Evolutionary conservation across 2,888 invertebrate species (phyloP).

Genomic region (Aromia moschata): DNA sequence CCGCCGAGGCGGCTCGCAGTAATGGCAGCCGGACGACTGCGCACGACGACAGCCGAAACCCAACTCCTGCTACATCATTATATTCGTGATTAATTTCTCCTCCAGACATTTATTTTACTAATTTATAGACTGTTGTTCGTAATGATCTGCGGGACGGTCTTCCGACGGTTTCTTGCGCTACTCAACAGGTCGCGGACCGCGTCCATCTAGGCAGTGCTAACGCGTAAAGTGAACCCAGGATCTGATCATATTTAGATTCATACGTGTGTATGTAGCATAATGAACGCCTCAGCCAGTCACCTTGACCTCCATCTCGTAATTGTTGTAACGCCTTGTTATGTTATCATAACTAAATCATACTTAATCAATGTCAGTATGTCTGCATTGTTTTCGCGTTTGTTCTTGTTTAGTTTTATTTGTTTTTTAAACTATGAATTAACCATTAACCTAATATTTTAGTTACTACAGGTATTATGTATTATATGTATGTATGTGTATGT

Average conservation of each 20-base stretch:
- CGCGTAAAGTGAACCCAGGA: constrained; percentile 2
- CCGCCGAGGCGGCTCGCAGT: constrained; percentile 63
- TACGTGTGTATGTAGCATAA: neutral
- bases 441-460: no score
- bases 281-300: constrained; percentile 22
- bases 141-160: constrained; percentile 46
- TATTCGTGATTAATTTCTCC: constrained; percentile 59
- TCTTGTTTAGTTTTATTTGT: no score
- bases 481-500: no score
- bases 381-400: no score
- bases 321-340: constrained; percentile 26
- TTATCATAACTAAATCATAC: constrained; percentile 21
- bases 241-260: neutral
- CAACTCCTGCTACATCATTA: constrained; percentile 52
- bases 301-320: constrained; percentile 39
- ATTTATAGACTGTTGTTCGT: constrained; percentile 58
- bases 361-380: constrained; percentile 18
- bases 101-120: constrained; percentile 60
- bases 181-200: constrained; percentile 24
- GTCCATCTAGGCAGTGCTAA: constrained; percentile 2
- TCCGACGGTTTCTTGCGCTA: constrained; percentile 23
- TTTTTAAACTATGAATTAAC: no score
- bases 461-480: no score
- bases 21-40: constrained; percentile 73
- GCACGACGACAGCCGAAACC: constrained; percentile 63